Percentiles rank a stretch among this genome's conserved stretches.
phyloP scores from a whole-genome alignment of 2,797 vertebrate genomes.

The Salmo trutta region DNA sequence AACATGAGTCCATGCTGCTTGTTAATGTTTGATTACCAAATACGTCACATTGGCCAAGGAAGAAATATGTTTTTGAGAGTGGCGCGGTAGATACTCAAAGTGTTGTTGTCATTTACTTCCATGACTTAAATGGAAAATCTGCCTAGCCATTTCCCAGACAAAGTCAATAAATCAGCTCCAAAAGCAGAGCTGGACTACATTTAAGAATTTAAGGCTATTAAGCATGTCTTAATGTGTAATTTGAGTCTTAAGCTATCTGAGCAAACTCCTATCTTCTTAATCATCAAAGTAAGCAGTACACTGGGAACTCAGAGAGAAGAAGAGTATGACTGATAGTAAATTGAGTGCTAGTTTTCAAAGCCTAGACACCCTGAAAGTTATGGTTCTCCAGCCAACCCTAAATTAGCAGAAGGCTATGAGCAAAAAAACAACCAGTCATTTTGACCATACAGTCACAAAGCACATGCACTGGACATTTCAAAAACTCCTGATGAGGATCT shows the following conservation, averaged over 20 bases:
- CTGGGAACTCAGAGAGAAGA: not conserved
- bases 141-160: not conserved
- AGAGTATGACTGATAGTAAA: not conserved
- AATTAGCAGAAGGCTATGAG: not conserved
- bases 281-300: not conserved
- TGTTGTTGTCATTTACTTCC: not conserved
- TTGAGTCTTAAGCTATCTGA: not conserved
- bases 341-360: not conserved
- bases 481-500: not conserved
- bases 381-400: not conserved
- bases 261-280: conserved; percentile 15
- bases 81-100: not conserved
- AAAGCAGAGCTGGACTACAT: too few species aligned
- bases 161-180: not conserved
- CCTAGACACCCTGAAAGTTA: not conserved
- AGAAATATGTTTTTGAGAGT: not conserved
- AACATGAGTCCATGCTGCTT: not conserved
- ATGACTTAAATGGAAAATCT: not conserved
- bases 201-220: not conserved
- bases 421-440: not conserved
- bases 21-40: not conserved
- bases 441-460: not conserved
- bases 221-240: not conserved
- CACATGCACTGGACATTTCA: not conserved
- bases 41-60: not conserved